Evolutionary conservation across 2,113 vertebrate species (phyloP).

Genomic region (Dasyurus viverrinus): DNA sequence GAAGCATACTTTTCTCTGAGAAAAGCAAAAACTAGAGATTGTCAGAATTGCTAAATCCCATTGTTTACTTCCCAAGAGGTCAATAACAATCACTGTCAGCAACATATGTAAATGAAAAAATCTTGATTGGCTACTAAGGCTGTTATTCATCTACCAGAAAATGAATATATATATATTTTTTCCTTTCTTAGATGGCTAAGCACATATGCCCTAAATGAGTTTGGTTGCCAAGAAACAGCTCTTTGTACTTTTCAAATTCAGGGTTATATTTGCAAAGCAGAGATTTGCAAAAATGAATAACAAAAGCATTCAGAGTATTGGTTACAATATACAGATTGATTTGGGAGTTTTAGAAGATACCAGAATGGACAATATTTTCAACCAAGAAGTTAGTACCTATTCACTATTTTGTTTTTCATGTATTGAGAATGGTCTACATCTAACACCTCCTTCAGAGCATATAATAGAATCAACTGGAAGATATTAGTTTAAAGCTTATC

Average conservation of each 20-base stretch:
- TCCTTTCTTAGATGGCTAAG: slow-evolving; percentile 6
- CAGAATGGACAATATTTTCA: neutral
- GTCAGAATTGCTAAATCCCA: neutral
- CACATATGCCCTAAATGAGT: slow-evolving; percentile 33
- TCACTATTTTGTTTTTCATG: slow-evolving; percentile 15
- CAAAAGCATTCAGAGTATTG: slow-evolving; percentile 12
- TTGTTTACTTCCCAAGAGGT: slow-evolving; percentile 33
- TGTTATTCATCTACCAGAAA: slow-evolving; percentile 7
- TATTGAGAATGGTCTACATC: neutral
- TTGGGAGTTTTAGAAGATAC: neutral
- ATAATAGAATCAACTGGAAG: neutral
- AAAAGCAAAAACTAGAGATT: slow-evolving; percentile 7
- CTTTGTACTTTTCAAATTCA: slow-evolving; percentile 46
- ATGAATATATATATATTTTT: neutral
- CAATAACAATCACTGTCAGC: slow-evolving; percentile 12
- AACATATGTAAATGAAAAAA: slow-evolving; percentile 30
- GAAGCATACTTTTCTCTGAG: slow-evolving; percentile 3
- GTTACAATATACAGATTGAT: neutral
- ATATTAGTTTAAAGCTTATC: neutral
- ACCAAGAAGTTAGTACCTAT: slow-evolving; percentile 4
- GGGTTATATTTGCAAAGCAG: neutral
- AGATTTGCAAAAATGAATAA: slow-evolving; percentile 6
- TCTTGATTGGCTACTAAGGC: neutral
- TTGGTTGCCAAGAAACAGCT: slow-evolving; percentile 19
- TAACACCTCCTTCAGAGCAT: neutral